These are phyloP conservation scores for Neodiprion fabricii DNA, from an alignment of 1,140 invertebrate genomes.

Conservation along the genomic window DNA sequence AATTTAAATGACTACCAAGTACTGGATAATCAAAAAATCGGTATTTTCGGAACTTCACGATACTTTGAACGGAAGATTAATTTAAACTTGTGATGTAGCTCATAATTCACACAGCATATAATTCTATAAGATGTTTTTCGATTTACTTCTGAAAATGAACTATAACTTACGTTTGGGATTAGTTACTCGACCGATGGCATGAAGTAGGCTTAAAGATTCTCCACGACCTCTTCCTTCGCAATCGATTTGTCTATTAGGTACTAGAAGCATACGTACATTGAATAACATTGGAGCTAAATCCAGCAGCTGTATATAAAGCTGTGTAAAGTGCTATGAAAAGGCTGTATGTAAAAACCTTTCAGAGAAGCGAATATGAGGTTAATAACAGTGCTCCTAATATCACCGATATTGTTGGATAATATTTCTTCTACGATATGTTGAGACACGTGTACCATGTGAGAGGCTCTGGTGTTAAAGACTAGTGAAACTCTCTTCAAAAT, in stretches of 20 bases:
- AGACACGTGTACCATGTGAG: slow-evolving; percentile 64
- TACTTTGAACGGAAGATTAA: slow-evolving; percentile 16
- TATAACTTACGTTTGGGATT: slow-evolving; percentile 73
- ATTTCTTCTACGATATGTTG: slow-evolving; percentile 69
- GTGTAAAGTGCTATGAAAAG: no score
- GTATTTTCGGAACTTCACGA: no score
- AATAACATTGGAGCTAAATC: slow-evolving; percentile 10
- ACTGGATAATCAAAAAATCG: no score
- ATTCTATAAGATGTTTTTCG: slow-evolving; percentile 13
- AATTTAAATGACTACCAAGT: not conserved
- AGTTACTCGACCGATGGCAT: slow-evolving; percentile 76
- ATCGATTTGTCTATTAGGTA: slow-evolving; percentile 29
- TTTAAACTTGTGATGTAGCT: slow-evolving; percentile 7
- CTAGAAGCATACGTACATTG: slow-evolving; percentile 27
- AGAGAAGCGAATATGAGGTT: slow-evolving; percentile 75
- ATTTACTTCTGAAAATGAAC: not conserved
- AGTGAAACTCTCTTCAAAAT: slow-evolving; percentile 68
- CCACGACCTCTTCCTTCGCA: slow-evolving; percentile 62
- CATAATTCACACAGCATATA: slow-evolving; percentile 14
- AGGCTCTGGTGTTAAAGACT: slow-evolving; percentile 60
- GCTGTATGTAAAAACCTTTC: slow-evolving; percentile 60
- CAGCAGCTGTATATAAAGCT: not conserved
- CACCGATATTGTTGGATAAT: slow-evolving; percentile 71
- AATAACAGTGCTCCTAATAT: slow-evolving; percentile 73
- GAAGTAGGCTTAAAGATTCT: slow-evolving; percentile 73